Evolutionary conservation across 2,797 vertebrate species (phyloP).

Genomic region (Carapus acus): DNA sequence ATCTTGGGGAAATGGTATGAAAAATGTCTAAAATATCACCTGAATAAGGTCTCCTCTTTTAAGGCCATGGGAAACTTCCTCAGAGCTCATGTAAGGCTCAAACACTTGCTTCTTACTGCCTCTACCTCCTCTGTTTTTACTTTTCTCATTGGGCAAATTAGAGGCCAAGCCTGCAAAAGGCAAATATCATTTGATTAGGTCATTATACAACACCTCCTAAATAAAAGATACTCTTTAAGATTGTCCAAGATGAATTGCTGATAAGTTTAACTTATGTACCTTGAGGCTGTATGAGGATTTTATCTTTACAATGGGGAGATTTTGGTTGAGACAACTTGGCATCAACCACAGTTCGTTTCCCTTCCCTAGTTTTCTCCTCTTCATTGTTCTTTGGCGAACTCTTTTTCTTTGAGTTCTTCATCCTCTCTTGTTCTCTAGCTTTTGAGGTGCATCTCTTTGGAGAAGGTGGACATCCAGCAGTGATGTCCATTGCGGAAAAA

Average conservation of each 20-base stretch:
- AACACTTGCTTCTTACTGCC: conserved; percentile 83
- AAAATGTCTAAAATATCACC: conserved; percentile 64
- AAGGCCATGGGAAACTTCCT: conserved; percentile 84
- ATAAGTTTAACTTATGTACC: too few species aligned
- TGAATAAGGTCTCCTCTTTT: conserved; percentile 89
- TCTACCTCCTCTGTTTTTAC: conserved; percentile 67
- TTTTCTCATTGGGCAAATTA: conserved; percentile 69
- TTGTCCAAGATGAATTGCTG: too few species aligned
- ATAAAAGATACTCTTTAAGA: too few species aligned
- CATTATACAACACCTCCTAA: too few species aligned
- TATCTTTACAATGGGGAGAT: conserved; percentile 37
- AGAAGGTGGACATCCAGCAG: conserved; percentile 26
- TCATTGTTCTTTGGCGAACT: conserved; percentile 43
- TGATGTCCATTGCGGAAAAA: conserved; percentile 21
- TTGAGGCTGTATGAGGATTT: conserved; percentile 41
- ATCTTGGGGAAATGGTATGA: neutral
- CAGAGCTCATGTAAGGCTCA: conserved; percentile 81
- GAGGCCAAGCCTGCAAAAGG: conserved; percentile 47
- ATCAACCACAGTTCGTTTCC: conserved; percentile 16
- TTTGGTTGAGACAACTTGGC: conserved; percentile 27
- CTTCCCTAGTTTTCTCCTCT: conserved; percentile 39
- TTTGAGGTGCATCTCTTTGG: conserved; percentile 26
- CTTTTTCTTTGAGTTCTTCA: conserved; percentile 65
- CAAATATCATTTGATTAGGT: neutral
- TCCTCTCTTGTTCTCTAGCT: conserved; percentile 53